Conservation (phyloP, 2,888 invertebrate genomes). For the Lagria hirta region DNA sequence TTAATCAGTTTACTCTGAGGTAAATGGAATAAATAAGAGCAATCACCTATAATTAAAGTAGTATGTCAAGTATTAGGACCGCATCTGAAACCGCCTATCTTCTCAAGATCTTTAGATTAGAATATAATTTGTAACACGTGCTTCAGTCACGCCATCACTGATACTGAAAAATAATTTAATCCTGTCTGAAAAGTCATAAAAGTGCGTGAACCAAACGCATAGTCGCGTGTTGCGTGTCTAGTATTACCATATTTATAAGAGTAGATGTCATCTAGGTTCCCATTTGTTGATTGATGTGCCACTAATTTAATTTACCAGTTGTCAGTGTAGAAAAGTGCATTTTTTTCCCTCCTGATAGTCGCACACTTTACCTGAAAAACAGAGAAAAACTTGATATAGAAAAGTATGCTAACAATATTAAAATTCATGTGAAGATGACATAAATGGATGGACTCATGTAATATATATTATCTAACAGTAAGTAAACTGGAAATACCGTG, state of each 20-base stretch:
- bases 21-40: too few species aligned
- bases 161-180: conserved; percentile 12
- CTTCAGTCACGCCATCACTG: conserved; percentile 28
- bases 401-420: too few species aligned
- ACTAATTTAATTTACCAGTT: conserved; percentile 44
- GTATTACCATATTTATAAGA: conserved; percentile 42
- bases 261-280: conserved; percentile 36
- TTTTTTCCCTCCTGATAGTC: background rate
- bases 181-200: conserved; percentile 3
- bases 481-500: conserved; percentile 7
- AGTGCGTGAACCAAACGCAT: conserved; percentile 28
- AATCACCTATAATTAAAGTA: too few species aligned
- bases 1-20: too few species aligned
- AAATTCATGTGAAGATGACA: conserved; percentile 20
- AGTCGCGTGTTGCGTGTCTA: conserved; percentile 36
- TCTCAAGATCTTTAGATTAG: too few species aligned
- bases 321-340: conserved; percentile 21
- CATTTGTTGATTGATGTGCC: conserved; percentile 40
- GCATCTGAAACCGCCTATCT: too few species aligned
- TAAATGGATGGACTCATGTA: conserved; percentile 15
- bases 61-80: too few species aligned
- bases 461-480: conserved; percentile 15
- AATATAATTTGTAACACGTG: conserved; percentile 31
- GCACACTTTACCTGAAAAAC: conserved; percentile 15
- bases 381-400: conserved; percentile 5